Evolutionary conservation across 2,113 vertebrate genomes (phyloP).

Genomic region (Spea multiplicata): DNA sequence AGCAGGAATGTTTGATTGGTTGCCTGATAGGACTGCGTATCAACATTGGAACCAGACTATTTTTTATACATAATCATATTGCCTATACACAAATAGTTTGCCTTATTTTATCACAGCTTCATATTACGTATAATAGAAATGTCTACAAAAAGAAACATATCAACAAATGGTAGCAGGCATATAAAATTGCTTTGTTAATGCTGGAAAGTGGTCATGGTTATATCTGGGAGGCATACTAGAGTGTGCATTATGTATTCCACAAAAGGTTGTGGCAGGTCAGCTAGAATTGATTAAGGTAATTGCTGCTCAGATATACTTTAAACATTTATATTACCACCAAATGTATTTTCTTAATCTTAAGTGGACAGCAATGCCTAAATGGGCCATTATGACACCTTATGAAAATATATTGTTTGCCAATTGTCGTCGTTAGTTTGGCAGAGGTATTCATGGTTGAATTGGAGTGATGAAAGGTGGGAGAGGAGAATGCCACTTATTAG

Average conservation of each 20-base stretch:
- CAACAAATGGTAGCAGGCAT: not conserved
- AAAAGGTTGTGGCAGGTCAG: constrained; percentile 15
- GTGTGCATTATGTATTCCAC: not conserved
- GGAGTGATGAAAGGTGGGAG: too few species aligned
- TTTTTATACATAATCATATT: not conserved
- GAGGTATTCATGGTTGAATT: too few species aligned
- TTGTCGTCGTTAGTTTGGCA: too few species aligned
- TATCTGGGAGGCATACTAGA: constrained; percentile 16
- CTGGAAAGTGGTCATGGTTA: constrained; percentile 15
- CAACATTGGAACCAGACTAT: not conserved
- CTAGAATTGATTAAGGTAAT: constrained; percentile 20
- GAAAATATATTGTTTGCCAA: too few species aligned
- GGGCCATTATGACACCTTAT: too few species aligned
- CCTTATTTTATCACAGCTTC: not conserved
- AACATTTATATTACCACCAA: not conserved
- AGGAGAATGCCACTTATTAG: too few species aligned
- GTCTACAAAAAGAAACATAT: not conserved
- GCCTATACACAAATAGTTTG: too few species aligned
- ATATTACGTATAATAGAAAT: constrained; percentile 1
- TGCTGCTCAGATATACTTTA: constrained; percentile 3
- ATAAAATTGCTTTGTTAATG: constrained; percentile 9
- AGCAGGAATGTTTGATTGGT: too few species aligned
- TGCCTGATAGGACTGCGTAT: too few species aligned
- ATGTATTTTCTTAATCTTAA: not conserved
- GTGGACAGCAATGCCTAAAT: too few species aligned